Evolutionary conservation across 1,140 invertebrate species (phyloP).

Genomic region (Agrilus planipennis): DNA sequence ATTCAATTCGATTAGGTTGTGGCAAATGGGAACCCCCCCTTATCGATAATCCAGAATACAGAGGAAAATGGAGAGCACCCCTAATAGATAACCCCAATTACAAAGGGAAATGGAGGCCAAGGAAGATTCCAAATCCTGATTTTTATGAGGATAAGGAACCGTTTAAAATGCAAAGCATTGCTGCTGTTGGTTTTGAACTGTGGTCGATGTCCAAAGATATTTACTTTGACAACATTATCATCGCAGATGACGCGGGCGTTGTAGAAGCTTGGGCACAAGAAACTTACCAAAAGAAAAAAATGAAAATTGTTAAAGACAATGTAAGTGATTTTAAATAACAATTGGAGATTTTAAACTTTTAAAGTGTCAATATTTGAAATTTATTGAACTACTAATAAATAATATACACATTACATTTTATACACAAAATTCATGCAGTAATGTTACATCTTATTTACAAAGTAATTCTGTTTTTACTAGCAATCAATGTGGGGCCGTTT

Average conservation of each 20-base stretch:
- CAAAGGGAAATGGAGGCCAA: conserved; percentile 87
- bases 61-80: conserved; percentile 85
- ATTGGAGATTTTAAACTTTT: too few relatives aligned
- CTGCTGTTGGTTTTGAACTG: conserved; percentile 87
- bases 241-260: conserved; percentile 73
- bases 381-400: too few relatives aligned
- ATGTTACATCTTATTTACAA: too few relatives aligned
- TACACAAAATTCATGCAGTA: too few relatives aligned
- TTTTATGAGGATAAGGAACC: conserved; percentile 88
- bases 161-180: conserved; percentile 85
- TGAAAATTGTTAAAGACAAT: conserved; percentile 63
- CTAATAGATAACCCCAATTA: conserved; percentile 91
- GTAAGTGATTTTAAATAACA: conserved; percentile 49
- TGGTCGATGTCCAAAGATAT: conserved; percentile 97
- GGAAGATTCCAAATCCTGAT: conserved; percentile 77
- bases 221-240: conserved; percentile 89
- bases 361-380: too few relatives aligned
- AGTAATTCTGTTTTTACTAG: too few relatives aligned
- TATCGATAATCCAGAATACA: conserved; percentile 84
- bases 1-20: too few relatives aligned
- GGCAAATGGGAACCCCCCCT: conserved; percentile 79
- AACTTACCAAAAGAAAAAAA: conserved; percentile 76
- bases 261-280: conserved; percentile 70
- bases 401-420: too few relatives aligned
- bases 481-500: conserved; percentile 57